A percentile compares a stretch with the other conserved stretches of the same genome.
phyloP scores from a whole-genome alignment of 1,140 invertebrate species.

The Trinorchestia longiramus region DNA sequence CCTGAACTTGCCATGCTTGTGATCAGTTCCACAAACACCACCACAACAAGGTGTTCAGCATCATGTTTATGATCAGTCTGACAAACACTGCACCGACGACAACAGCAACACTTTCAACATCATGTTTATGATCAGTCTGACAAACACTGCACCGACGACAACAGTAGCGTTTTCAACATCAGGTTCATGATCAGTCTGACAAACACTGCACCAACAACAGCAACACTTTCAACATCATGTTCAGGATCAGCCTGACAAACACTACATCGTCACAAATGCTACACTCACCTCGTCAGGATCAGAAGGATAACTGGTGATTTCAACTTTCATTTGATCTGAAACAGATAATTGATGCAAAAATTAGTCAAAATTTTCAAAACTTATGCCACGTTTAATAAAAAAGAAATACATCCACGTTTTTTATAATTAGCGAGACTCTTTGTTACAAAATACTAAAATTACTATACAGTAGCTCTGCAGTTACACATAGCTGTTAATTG shows the following conservation, averaged over 20 bases:
- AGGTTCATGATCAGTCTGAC: background rate
- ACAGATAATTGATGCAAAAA: background rate
- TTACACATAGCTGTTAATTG: background rate
- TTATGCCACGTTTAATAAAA: background rate
- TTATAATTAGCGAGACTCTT: background rate
- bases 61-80: no score
- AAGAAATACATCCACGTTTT: background rate
- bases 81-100: no score
- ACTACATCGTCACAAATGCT: background rate
- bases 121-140: background rate
- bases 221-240: background rate
- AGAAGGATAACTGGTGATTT: background rate
- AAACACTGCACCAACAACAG: background rate
- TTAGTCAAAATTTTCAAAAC: background rate
- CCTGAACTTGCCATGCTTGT: no score
- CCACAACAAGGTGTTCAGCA: no score
- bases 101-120: background rate
- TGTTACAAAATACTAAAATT: background rate
- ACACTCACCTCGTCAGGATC: background rate
- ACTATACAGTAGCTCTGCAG: background rate
- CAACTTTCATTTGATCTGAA: background rate
- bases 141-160: background rate
- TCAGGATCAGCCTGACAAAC: background rate
- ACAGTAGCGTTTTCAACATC: background rate
- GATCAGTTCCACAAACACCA: no score